phyloP scores from a whole-genome alignment of 2,113 vertebrate species.

The Erythrocebus patas region DNA sequence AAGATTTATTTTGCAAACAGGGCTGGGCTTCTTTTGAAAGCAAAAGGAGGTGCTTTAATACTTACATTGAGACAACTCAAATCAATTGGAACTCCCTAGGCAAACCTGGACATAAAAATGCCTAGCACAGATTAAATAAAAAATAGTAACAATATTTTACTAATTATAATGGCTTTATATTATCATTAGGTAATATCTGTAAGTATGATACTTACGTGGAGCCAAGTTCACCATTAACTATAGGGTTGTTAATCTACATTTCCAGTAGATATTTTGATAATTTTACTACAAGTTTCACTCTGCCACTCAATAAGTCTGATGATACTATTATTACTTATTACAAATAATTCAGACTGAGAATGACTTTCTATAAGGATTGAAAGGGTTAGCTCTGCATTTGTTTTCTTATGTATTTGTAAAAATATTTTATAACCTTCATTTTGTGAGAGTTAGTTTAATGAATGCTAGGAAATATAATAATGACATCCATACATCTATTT shows the following conservation, averaged over 20 bases:
- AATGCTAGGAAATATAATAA: neutral
- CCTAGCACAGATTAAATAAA: neutral
- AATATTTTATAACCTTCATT: neutral
- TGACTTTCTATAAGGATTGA: neutral
- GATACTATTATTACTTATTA: neutral
- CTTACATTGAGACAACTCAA: neutral
- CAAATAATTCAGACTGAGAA: neutral
- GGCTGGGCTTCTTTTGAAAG: neutral
- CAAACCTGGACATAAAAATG: neutral
- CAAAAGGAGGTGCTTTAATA: neutral
- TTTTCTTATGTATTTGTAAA: neutral
- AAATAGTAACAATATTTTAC: neutral
- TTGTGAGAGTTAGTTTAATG: neutral
- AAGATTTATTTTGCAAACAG: neutral
- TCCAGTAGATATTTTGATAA: neutral
- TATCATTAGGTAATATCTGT: neutral
- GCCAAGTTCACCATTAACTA: neutral
- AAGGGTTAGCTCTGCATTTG: neutral
- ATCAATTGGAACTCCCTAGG: neutral
- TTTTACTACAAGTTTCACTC: neutral
- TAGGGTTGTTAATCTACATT: neutral
- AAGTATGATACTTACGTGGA: neutral
- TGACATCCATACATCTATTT: neutral
- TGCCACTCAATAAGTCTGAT: neutral
- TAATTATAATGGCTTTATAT: neutral